phyloP scores from a whole-genome alignment of 2,797 vertebrate genomes.

The Pyrrhura leucotis region DNA sequence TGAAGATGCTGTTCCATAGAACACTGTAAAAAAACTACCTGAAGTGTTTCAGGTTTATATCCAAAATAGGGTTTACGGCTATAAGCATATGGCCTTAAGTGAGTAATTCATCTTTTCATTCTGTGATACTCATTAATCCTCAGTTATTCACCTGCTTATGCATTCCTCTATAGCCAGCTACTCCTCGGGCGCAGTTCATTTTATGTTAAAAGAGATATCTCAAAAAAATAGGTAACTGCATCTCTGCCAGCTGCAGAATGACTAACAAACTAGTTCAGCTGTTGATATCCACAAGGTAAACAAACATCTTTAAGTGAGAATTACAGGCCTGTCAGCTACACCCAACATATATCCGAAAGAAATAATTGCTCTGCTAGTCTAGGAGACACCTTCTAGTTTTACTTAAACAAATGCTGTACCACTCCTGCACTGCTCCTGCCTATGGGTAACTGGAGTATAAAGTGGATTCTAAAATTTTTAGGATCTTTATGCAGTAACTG shows the following conservation, averaged over 20 bases:
- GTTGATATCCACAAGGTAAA: not conserved
- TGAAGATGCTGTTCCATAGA: not conserved
- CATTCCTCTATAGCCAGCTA: not conserved
- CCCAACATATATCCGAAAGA: not conserved
- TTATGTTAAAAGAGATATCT: not conserved
- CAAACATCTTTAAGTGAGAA: not conserved
- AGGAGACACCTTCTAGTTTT: not conserved
- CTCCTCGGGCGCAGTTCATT: not conserved
- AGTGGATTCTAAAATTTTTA: not conserved
- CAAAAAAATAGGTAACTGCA: not conserved
- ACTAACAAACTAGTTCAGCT: not conserved
- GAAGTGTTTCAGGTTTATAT: not conserved
- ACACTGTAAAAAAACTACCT: not conserved
- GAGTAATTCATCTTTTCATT: not conserved
- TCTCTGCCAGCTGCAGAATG: not conserved
- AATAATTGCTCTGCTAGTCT: not conserved
- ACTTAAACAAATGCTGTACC: not conserved
- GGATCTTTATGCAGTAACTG: not conserved
- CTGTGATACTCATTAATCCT: not conserved
- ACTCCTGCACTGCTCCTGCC: not conserved
- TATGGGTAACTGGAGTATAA: not conserved
- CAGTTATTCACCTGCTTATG: not conserved
- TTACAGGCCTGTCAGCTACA: not conserved
- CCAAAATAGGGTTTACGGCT: not conserved
- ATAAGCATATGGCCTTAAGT: not conserved